Base-by-base conservation (phyloP, 2,113 vertebrate genomes). In the Butorides virescens region DNA sequence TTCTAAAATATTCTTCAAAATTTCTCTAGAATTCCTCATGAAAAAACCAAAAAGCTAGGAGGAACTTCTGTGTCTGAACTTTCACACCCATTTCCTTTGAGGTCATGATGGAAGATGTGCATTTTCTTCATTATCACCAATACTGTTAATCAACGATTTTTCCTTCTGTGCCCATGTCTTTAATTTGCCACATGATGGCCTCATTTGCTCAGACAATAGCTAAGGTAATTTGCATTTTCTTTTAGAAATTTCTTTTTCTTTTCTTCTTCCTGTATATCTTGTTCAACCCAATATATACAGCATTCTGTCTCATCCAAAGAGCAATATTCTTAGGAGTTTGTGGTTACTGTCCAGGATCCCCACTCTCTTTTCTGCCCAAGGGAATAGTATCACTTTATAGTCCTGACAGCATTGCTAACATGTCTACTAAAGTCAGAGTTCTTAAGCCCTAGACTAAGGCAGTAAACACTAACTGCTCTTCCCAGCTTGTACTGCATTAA, bases 151-250 rank as follows among this genome's bases (percentile, higher is more conserved):
- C 15, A 87, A 10, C 30, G 2, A 20, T 25, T 87, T 89, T 83
- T 90, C 25, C 77, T 70, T 52, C 47, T 49, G 13, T 49, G 47
- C 20, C 50, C 50, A 49, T 90, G 46, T 74, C 56, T 70, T 88
- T 83, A 50, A 77, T 70, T 74, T 95, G 76, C 94, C 96, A 93
- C 96, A 89, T 42, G 92, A 91, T 92, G 92, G 76, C 94, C 95
- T 93, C 86, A 53, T 93, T 70, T 66, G 18, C 73, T 86, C 72
- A 81, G 49, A 82, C 85, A 86, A 56, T 56, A 66, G 20, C 3
- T 58, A 62, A 44, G 2, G 15, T 83, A 29, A 15, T 29, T 17
- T 61, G 8, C 13, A n/a, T 30, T 59, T 44, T 44, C 37, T 52
- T 67, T 84, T 30, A 59, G n/a, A 42, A 46, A 42, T 87, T n/a